These are phyloP conservation scores for Poeciliopsis prolifica DNA, from an alignment of 2,113 vertebrate genomes.

Conservation along the genomic window DNA sequence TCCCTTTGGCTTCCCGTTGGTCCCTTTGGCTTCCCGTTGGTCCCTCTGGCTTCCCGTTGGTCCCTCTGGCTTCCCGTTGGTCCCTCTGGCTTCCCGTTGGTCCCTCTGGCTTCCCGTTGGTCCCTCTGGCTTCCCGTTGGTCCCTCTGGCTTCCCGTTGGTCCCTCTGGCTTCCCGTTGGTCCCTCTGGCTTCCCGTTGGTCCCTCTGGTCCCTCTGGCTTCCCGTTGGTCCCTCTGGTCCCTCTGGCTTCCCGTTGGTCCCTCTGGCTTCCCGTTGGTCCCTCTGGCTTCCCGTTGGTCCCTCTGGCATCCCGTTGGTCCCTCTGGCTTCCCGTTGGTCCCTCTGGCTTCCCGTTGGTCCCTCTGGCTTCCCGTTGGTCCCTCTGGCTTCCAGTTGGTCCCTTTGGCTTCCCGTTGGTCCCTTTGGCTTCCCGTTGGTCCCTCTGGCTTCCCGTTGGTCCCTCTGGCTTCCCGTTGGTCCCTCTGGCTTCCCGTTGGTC, in stretches of 20 bases:
- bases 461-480: too few species aligned
- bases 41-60: constrained; percentile 3
- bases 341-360: too few species aligned
- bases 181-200: too few species aligned
- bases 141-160: constrained; percentile 3
- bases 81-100: too few species aligned
- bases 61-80: too few species aligned
- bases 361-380: too few species aligned
- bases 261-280: too few species aligned
- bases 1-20: too few species aligned
- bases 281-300: too few species aligned
- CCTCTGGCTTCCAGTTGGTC: constrained; percentile 5
- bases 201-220: too few species aligned
- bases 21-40: constrained; percentile 10
- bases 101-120: neutral
- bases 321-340: constrained; percentile 3
- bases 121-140: neutral
- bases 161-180: too few species aligned
- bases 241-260: constrained; percentile 3
- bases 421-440: constrained; percentile 3
- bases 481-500: neutral
- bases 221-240: neutral
- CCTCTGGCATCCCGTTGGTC: constrained; percentile 4
- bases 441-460: too few species aligned
- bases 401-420: constrained; percentile 9